Base-by-base conservation (phyloP, 2,888 invertebrate genomes). In the Chironomus tentans region DNA sequence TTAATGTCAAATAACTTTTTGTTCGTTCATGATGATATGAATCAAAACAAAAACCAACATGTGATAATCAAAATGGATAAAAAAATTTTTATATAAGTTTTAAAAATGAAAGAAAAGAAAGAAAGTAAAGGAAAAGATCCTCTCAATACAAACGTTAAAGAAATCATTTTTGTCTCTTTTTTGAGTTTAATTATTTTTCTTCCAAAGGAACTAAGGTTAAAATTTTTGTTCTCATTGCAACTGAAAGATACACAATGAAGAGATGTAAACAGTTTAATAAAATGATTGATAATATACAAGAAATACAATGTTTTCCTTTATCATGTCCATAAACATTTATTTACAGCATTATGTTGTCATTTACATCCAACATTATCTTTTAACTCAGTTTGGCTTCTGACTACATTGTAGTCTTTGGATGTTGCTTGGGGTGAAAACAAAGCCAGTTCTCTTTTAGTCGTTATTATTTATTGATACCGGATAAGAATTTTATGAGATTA, bases 61-160 rank as follows among this genome's bases (percentile, higher is more conserved):
- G 74, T 74, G 74, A 74, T 74, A 74, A 74, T 48, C 74, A 68
- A 74, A 74, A 56, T 56, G 56, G 18, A 56, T 18, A 56, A 18
- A 56, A 56, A n/a, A 56, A 56, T n/a, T 56, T 38, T 38, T 56
- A 56, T 56, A 56, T 56, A 56, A 56, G n/a, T 56, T 56, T 56
- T 56, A 56, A 56, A 38, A n/a, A n/a, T n/a, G 10, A 38, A 28
- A 28, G 28, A 28, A n/a, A 38, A 10, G 38, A 38, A 38, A 38
- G 38, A 1, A 38, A 38, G 38, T 38, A 38, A 38, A 38, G 10
- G 38, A 28, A 28, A 38, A 38, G 38, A 38, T 38, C 38, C 38
- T 38, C 38, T 38, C 38, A 38, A 38, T 38, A 38, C 38, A 38
- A 38, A 38, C 38, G 38, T 38, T 38, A 28, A 38, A 38, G 10